Base-by-base conservation (phyloP, 1,140 invertebrate genomes). In the Homalodisca vitripennis region DNA sequence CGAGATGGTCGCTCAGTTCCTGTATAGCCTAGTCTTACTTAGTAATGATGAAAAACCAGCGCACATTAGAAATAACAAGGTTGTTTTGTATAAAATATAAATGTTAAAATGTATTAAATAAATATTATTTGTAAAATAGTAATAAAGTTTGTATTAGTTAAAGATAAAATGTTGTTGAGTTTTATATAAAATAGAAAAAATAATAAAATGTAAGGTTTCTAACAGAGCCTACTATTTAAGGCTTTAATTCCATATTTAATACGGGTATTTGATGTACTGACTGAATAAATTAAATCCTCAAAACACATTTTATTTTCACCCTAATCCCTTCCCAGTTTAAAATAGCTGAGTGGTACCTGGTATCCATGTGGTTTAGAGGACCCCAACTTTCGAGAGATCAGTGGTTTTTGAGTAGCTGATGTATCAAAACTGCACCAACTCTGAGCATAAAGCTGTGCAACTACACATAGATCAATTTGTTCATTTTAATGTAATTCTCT, bases 181-280 rank as follows among this genome's bases (percentile, higher is more conserved):
- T 70, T 70, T 70, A 41, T 66, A 65, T n/a, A n/a, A n/a, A n/a
- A n/a, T n/a, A n/a, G n/a, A n/a, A 67, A 55, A 67, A 51, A 66
- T 51, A 55, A 66, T 30, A 57, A 57, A 51, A 32, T 34, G 66
- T 66, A 32, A 48, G 55, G 32, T 55, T 66, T 66, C 57, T 57
- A 70, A 66, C 47, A 20, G 65, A 70, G 24, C 63, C 47, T 51
- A 64, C 27, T 67, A 30, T 72, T 63, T 68, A 68, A 66, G 68
- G 71, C 68, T 68, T 60, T 72, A 72, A 72, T 72, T 72, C 68
- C 71, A 72, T 72, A 69, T 72, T 72, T 68, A 72, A 70, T 72
- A 72, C 71, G 71, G 71, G 71, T 72, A 72, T 68, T 72, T 70
- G 68, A 72, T 72, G 71, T 72, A 70, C 62, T 69, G 68, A 72